Evolutionary conservation across 2,113 vertebrate genomes (phyloP).

Genomic region (Tympanuchus pallidicinctus): DNA sequence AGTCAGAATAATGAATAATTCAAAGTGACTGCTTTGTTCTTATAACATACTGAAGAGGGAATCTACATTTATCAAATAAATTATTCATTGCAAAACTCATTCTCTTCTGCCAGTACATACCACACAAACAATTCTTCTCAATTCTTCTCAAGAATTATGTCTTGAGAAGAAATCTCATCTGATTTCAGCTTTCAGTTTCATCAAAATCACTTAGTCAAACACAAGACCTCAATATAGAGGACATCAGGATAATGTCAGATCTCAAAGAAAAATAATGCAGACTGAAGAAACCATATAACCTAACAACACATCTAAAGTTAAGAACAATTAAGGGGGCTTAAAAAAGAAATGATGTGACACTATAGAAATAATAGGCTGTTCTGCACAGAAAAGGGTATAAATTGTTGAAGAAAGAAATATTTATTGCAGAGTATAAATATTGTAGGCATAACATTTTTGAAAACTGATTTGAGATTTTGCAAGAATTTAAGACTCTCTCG

Average conservation of each 20-base stretch:
- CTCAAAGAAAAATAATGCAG: background rate
- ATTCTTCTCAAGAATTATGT: background rate
- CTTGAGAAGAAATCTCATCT: slow-evolving; percentile 9
- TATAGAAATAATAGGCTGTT: background rate
- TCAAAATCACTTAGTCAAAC: slow-evolving; percentile 12
- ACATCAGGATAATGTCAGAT: background rate
- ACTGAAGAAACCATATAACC: background rate
- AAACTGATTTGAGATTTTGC: background rate
- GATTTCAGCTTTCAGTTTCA: background rate
- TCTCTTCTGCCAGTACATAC: slow-evolving; percentile 31
- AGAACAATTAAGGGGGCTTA: background rate
- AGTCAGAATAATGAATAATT: slow-evolving; percentile 34
- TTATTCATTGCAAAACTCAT: slow-evolving; percentile 46
- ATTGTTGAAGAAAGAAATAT: background rate
- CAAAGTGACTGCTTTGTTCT: slow-evolving; percentile 15
- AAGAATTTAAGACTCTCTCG: background rate
- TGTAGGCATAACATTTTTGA: background rate
- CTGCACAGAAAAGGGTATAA: background rate
- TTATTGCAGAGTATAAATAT: background rate
- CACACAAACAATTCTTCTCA: slow-evolving; percentile 27
- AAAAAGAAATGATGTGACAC: background rate
- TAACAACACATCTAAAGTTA: background rate
- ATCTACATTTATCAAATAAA: slow-evolving; percentile 49
- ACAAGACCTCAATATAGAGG: background rate
- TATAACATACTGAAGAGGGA: background rate